phyloP scores from a whole-genome alignment of 2,113 vertebrate genomes.

The Oreocharis arfaki region DNA sequence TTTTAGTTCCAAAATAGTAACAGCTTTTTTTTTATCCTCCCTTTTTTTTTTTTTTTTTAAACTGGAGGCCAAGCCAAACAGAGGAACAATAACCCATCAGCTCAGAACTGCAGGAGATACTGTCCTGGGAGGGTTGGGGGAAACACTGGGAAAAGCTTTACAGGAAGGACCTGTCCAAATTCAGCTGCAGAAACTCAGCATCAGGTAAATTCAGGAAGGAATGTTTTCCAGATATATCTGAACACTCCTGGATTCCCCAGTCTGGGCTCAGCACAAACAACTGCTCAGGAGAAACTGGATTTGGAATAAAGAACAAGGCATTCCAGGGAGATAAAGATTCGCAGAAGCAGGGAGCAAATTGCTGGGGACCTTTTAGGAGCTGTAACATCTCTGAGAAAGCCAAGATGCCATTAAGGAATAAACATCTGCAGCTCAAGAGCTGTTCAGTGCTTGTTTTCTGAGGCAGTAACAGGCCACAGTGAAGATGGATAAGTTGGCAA shows the following conservation, averaged over 20 bases:
- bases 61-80: not conserved
- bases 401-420: not conserved
- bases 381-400: not conserved
- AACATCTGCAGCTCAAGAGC: not conserved
- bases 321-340: not conserved
- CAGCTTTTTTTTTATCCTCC: not conserved
- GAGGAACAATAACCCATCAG: not conserved
- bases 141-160: not conserved
- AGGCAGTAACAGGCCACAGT: not conserved
- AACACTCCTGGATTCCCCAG: not conserved
- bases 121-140: not conserved
- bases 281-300: not conserved
- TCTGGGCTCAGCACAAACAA: not conserved
- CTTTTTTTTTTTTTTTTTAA: not conserved
- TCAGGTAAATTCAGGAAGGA: not conserved
- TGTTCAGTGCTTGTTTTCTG: not conserved
- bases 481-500: not conserved
- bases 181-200: not conserved
- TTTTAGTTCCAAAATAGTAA: not conserved
- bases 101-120: not conserved
- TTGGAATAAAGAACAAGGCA: not conserved
- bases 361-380: not conserved
- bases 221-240: not conserved
- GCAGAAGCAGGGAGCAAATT: not conserved
- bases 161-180: not conserved